Base-by-base conservation (phyloP, 2,888 invertebrate genomes). In the Drosophila limbata region DNA sequence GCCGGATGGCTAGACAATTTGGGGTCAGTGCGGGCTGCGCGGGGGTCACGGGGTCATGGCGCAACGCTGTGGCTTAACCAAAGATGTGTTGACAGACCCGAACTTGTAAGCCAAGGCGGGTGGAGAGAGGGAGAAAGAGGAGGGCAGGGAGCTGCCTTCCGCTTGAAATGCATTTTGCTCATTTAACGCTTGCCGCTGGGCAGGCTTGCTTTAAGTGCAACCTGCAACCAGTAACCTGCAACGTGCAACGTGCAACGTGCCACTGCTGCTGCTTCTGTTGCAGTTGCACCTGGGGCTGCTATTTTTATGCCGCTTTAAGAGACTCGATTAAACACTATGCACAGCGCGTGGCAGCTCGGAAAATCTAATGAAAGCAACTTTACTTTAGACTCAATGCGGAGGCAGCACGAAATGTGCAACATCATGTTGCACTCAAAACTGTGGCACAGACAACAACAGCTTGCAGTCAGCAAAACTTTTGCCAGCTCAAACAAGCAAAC, bases 1-100 rank as follows among this genome's bases (percentile, higher is more conserved):
- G 48, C 79, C 85, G 80, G 72, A 77, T 87, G 84, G 72, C 79
- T 84, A 72, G 69, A 75, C 81, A 69, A 74, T 79, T 76, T 73
- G 73, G 77, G 87, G 86, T 84, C 84, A 88, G 60, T 74, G 78
- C 65, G 73, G 79, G 75, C 44, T n/a, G 28, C 13, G 59, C 10
- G 21, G 56, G 17, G 28, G 33, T 19, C 4, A 28, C 11, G 39
- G 52, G 40, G 40, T 11, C 15, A 13, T 11, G 25, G 21, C 21
- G 10, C 25, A 25, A 5, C 6, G 25, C 15, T 56, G 47, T 15
- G 37, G 40, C 42, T 9, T 37, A 56, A 42, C 53, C 64, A 60
- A 70, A 70, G 73, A 76, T 79, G 77, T 81, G 84, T 80, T 86
- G 84, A 86, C 81, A 86, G 56, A 70, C 70, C 64, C 63, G 19